Evolutionary conservation across 2,888 invertebrate genomes (phyloP).

Genomic region (Dascillus cervinus): DNA sequence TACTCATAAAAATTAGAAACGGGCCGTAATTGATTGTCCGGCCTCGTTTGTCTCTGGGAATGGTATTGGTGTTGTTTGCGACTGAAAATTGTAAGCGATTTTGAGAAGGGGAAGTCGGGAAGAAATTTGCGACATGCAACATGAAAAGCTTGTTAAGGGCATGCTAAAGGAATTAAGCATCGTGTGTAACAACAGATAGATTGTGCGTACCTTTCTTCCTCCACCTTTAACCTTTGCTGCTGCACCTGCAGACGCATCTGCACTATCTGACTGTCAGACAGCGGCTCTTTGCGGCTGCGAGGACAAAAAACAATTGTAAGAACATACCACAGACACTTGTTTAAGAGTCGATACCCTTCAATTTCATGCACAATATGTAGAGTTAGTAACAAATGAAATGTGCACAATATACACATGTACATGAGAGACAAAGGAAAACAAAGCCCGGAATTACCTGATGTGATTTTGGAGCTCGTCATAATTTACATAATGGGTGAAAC

Average conservation of each 20-base stretch:
- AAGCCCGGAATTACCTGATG: constrained; percentile 54
- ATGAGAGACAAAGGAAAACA: constrained; percentile 5
- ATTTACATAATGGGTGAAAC: constrained; percentile 70
- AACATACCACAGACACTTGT: neutral
- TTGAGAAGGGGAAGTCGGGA: no score
- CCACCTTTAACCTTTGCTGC: constrained; percentile 71
- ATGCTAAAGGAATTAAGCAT: no score
- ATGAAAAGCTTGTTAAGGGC: no score
- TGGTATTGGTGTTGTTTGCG: constrained; percentile 62
- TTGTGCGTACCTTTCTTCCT: constrained; percentile 67
- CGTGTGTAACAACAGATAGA: no score
- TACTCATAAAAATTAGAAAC: constrained; percentile 81
- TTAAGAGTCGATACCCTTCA: constrained; percentile 8
- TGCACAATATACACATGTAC: constrained; percentile 21
- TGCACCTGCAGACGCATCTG: constrained; percentile 74
- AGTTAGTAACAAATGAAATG: constrained; percentile 35
- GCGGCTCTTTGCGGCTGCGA: constrained; percentile 57
- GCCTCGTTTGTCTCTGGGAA: constrained; percentile 47
- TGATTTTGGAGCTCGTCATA: constrained; percentile 81
- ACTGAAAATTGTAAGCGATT: no score
- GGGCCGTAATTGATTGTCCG: constrained; percentile 51
- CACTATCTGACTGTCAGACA: constrained; percentile 73
- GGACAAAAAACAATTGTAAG: constrained; percentile 28
- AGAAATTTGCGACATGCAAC: no score
- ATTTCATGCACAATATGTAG: constrained; percentile 29